These are phyloP conservation scores for Gerosis bhagava DNA, from an alignment of 2,888 invertebrate genomes.

Conservation along the genomic window DNA sequence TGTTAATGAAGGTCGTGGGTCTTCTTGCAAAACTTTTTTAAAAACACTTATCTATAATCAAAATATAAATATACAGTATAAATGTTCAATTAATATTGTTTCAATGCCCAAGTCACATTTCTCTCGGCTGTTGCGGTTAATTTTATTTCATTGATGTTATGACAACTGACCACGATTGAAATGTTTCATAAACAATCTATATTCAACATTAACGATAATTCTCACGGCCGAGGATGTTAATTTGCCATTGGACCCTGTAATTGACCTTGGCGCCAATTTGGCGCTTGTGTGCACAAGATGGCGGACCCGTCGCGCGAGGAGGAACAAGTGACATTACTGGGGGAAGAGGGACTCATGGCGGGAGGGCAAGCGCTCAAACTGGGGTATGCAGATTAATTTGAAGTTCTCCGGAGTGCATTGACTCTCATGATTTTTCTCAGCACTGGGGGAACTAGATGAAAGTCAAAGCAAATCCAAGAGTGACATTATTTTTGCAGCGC, in stretches of 20 bases:
- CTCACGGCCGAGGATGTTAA: conserved; percentile 54
- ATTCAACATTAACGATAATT: not conserved
- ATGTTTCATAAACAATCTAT: too few species aligned
- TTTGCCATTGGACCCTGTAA: conserved; percentile 87
- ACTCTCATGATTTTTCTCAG: conserved; percentile 43
- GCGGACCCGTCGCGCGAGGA: conserved; percentile 98
- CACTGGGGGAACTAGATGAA: conserved; percentile 38
- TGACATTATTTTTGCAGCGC: conserved; percentile 88
- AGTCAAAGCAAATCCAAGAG: conserved; percentile 76
- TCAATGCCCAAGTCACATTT: conserved; percentile 63
- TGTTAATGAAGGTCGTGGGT: conserved; percentile 57
- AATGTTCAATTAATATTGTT: conserved; percentile 35
- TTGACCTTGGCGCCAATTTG: conserved; percentile 81
- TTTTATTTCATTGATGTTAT: conserved; percentile 5
- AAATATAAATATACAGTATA: conserved; percentile 3
- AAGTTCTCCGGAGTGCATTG: conserved; percentile 63
- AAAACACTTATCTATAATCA: conserved; percentile 10
- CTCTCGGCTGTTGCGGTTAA: conserved; percentile 5
- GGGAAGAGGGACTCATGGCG: conserved; percentile 97
- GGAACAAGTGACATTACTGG: conserved; percentile 97
- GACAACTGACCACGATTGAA: too few species aligned
- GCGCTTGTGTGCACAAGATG: conserved; percentile 91
- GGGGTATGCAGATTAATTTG: conserved; percentile 89
- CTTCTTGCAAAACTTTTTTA: conserved; percentile 47
- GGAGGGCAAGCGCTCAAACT: conserved; percentile 98